These are phyloP conservation scores for Neosalanx taihuensis DNA, from an alignment of 2,797 vertebrate species.

Conservation along the genomic window DNA sequence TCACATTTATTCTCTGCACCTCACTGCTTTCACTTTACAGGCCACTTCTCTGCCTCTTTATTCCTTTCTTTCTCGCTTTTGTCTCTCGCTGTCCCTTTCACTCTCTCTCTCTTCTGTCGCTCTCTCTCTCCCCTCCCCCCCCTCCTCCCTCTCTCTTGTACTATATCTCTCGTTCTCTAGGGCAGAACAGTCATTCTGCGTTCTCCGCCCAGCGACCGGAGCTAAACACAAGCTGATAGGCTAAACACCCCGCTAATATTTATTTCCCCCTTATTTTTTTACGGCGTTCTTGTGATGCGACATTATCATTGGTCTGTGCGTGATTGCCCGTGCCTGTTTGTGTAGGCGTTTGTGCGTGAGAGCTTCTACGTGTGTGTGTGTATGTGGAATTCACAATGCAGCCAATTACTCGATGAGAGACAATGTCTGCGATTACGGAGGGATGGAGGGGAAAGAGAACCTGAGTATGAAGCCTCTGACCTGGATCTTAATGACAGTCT, in stretches of 20 bases:
- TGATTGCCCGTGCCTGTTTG: neutral
- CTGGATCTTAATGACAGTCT: neutral
- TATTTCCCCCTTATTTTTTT: conserved; percentile 29
- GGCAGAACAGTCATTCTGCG: neutral
- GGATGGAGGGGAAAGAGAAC: neutral
- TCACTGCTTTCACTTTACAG: conserved; percentile 3
- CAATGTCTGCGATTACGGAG: neutral
- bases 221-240: conserved; percentile 25
- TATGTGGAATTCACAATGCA: neutral
- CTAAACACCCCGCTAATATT: conserved; percentile 20
- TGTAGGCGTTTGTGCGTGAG: neutral
- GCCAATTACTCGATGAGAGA: neutral
- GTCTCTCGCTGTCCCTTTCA: neutral
- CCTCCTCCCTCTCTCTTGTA: neutral
- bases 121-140: neutral
- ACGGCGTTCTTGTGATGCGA: conserved; percentile 2
- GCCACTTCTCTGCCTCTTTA: neutral
- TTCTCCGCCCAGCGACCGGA: conserved; percentile 1
- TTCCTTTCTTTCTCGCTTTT: neutral
- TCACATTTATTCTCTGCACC: conserved; percentile 22
- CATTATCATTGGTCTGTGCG: neutral
- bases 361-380: no score
- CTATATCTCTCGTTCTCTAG: neutral
- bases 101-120: conserved; percentile 1
- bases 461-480: no score